phyloP scores from a whole-genome alignment of 1,140 invertebrate genomes.

The Heterodera carotae region DNA sequence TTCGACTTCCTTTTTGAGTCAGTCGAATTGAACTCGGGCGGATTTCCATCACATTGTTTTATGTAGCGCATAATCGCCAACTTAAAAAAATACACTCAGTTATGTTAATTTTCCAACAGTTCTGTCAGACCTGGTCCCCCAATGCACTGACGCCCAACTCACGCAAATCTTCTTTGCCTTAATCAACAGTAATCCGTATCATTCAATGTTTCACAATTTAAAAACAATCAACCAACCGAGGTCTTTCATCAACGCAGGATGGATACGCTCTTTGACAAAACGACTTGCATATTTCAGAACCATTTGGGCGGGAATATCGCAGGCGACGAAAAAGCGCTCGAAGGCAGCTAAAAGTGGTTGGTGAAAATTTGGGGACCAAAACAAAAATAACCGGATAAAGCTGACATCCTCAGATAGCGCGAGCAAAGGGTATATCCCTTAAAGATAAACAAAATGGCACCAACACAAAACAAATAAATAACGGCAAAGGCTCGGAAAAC shows the following conservation, averaged over 20 bases:
- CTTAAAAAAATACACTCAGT: background rate
- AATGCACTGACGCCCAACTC: slow-evolving; percentile 36
- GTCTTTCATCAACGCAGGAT: slow-evolving; percentile 1
- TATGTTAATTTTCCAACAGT: background rate
- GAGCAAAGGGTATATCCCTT: background rate
- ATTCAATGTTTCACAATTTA: no score
- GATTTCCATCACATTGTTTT: slow-evolving; percentile 18
- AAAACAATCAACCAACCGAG: slow-evolving; percentile 11
- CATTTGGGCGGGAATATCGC: slow-evolving; percentile 19
- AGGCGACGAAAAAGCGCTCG: slow-evolving; percentile 36
- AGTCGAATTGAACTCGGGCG: slow-evolving; percentile 18
- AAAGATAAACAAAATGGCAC: slow-evolving; percentile 3
- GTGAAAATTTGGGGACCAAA: background rate
- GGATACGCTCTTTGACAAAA: slow-evolving; percentile 18
- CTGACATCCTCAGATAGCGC: background rate
- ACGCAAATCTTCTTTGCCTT: slow-evolving; percentile 37
- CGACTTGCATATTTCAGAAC: slow-evolving; percentile 30
- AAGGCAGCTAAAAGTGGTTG: slow-evolving; percentile 28
- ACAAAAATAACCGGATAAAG: background rate
- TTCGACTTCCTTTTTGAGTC: background rate
- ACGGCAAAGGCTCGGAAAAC: background rate
- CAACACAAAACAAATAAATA: background rate
- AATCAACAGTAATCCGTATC: no score
- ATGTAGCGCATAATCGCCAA: slow-evolving; percentile 34
- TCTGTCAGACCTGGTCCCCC: slow-evolving; percentile 35